Evolutionary conservation across 2,797 vertebrate species (phyloP).

Genomic region (Macropodus opercularis): DNA sequence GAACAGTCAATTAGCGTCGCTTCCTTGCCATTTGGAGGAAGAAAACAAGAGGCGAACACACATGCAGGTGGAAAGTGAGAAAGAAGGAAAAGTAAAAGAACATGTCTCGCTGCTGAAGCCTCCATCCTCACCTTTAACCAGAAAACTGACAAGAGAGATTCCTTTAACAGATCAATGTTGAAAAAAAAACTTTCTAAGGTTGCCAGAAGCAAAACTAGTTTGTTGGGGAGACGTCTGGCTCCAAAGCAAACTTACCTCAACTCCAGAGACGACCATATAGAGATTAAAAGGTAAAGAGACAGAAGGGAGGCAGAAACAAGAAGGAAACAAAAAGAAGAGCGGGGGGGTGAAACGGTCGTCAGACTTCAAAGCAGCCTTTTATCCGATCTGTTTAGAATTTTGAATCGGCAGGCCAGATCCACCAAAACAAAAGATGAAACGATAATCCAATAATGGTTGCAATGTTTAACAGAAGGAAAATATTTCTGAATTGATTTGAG

Average conservation of each 20-base stretch:
- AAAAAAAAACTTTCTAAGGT: conserved; percentile 12
- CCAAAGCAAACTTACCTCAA: conserved; percentile 34
- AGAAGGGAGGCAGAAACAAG: conserved; percentile 31
- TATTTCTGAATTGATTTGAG: conserved; percentile 66
- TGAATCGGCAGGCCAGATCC: conserved; percentile 67
- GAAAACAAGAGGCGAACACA: conserved; percentile 33
- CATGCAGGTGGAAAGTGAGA: background rate
- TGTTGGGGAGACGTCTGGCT: conserved; percentile 36
- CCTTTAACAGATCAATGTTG: conserved; percentile 12
- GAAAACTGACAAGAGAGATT: conserved; percentile 6
- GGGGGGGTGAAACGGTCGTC: conserved; percentile 58
- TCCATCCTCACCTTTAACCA: conserved; percentile 37
- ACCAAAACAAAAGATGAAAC: conserved; percentile 79
- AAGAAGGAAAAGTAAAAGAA: background rate
- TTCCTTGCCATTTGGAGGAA: conserved; percentile 61
- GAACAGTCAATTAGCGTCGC: conserved; percentile 68
- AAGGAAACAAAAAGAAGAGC: conserved; percentile 13
- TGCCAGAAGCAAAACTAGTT: conserved; percentile 38
- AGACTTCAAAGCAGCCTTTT: conserved; percentile 73
- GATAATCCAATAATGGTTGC: conserved; percentile 77
- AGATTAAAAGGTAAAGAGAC: conserved; percentile 25
- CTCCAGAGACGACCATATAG: conserved; percentile 8
- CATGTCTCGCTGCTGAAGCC: background rate
- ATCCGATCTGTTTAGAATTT: conserved; percentile 78
- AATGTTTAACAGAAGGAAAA: conserved; percentile 69